These are phyloP conservation scores for Phymastichus coffea DNA, from an alignment of 1,140 invertebrate species.

Conservation along the genomic window DNA sequence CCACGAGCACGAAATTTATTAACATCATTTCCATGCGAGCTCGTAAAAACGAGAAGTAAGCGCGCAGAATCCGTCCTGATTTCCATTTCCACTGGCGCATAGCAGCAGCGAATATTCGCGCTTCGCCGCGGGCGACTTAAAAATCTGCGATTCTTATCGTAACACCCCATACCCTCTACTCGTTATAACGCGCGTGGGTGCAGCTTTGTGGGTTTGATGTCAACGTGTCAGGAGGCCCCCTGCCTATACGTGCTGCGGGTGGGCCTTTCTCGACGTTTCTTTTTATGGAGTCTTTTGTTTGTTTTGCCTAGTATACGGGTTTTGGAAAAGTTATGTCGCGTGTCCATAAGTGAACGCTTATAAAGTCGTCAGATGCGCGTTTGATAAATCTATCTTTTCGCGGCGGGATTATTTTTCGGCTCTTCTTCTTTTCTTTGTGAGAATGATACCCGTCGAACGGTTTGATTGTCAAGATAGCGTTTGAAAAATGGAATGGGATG, in stretches of 20 bases:
- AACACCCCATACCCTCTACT: background rate
- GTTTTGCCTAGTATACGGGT: background rate
- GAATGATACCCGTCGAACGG: too few relatives aligned
- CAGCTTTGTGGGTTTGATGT: too few relatives aligned
- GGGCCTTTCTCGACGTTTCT: constrained; percentile 34
- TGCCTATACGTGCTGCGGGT: constrained; percentile 44
- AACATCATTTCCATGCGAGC: background rate
- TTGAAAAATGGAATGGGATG: too few relatives aligned
- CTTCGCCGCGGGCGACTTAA: constrained; percentile 11
- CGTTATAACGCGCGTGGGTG: too few relatives aligned
- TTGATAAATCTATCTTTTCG: too few relatives aligned
- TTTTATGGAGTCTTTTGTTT: too few relatives aligned
- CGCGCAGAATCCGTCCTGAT: background rate
- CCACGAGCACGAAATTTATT: constrained; percentile 1
- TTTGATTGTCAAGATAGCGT: too few relatives aligned
- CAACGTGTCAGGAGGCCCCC: constrained; percentile 47
- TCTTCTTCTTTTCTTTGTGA: too few relatives aligned
- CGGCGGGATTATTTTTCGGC: too few relatives aligned
- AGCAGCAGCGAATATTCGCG: background rate
- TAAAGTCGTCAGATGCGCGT: too few relatives aligned
- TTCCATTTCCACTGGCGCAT: constrained; percentile 5
- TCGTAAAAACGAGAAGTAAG: background rate
- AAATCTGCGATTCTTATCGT: constrained; percentile 27
- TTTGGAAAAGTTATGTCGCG: too few relatives aligned
- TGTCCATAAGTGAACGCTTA: too few relatives aligned